Evolutionary conservation across 2,888 invertebrate genomes (phyloP), one percentile per base, ranked within the genome.

Genomic region (Microplitis deprimator): DNA sequence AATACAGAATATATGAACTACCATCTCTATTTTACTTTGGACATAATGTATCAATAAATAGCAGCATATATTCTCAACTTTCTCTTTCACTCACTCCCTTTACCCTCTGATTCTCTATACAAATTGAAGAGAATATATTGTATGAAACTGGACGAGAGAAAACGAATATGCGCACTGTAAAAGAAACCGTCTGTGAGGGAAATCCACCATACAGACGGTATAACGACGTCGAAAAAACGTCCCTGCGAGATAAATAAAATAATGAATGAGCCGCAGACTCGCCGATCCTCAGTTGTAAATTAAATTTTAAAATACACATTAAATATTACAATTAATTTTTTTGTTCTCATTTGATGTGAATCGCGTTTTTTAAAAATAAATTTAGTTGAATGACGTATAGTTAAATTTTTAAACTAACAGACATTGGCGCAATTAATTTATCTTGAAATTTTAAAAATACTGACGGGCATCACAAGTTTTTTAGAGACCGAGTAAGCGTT

Each of bases 11-110:
- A 72, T 67, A 67, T 38, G 59, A 67, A 73, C 67, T 50, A 50
- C 41, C 50, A 40, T 60, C 50, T 29, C 39, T 39, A 7, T 38
- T 61, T 60, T 60, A 60, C 60, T 60, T 38, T n/a, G 6, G 7
- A 20, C 72, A 77, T 77, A 77, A 77, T 77, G 65, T 77, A 77
- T 77, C 73, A 73, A 77, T 77, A 77, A 77, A 77, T 77, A 65
- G 70, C 50, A 39, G 1, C 50, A 50, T 50, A 50, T 50, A 50
- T 68, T 41, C 73, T 29, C 70, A 73, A 50, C 60, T 62, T 59
- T 64, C 71, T 71, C 62, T 60, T 61, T 77, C 68, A 13, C 13
- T 50, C 13, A 8, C 1, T 50, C 50, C 4, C 10, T 50, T 50
- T 3, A 10, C 13, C 50, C 13, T 50, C 13, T 50, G 50, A 3